Evolutionary conservation across 2,113 vertebrate species (phyloP).

Genomic region (Thomomys bottae): DNA sequence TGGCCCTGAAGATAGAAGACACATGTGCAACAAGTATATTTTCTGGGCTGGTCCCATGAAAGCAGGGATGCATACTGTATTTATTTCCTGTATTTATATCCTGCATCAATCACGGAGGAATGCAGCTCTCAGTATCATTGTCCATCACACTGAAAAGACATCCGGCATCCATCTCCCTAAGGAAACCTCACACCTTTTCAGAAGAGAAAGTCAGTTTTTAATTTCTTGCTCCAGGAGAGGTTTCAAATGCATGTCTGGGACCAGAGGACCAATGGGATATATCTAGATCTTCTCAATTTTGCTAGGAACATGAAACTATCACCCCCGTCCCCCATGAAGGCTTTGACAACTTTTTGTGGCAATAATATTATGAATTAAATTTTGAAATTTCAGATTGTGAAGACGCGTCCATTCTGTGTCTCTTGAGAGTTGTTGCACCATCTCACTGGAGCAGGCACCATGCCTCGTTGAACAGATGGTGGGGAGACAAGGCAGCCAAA

Average conservation of each 20-base stretch:
- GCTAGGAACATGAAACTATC: neutral
- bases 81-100: slow-evolving; percentile 57
- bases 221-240: neutral
- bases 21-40: neutral
- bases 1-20: neutral
- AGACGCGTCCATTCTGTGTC: slow-evolving; percentile 76
- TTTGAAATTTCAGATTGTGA: slow-evolving; percentile 72
- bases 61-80: slow-evolving; percentile 13
- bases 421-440: slow-evolving; percentile 81
- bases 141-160: neutral
- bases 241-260: neutral
- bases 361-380: slow-evolving; percentile 71
- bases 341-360: neutral
- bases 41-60: slow-evolving; percentile 43
- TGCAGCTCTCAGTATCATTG: slow-evolving; percentile 4
- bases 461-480: slow-evolving; percentile 86
- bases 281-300: neutral
- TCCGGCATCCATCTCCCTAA: neutral
- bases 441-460: slow-evolving; percentile 81
- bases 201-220: neutral
- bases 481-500: slow-evolving; percentile 84
- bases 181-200: neutral
- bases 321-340: neutral
- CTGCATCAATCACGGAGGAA: slow-evolving; percentile 35
- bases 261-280: neutral